Percentiles rank a stretch among this genome's conserved stretches.
phyloP scores from a whole-genome alignment of 1,140 invertebrate species.

The Episyrphus balteatus region DNA sequence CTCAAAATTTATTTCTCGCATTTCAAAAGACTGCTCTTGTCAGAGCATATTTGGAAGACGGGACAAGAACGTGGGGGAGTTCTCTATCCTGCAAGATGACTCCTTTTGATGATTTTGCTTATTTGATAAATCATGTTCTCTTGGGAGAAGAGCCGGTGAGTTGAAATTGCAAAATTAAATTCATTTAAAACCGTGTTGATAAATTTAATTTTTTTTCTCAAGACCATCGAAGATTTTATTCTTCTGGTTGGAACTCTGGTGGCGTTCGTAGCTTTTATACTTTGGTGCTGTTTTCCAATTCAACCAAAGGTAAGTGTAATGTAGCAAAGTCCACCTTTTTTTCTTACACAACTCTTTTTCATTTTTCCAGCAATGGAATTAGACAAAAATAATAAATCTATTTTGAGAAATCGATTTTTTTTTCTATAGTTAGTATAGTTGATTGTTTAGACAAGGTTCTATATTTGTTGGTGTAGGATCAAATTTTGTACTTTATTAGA shows the following conservation, averaged over 20 bases:
- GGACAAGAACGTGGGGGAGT: no score
- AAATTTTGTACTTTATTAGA: no score
- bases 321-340: no score
- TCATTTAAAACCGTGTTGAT: background rate
- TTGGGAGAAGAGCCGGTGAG: slow-evolving; percentile 49
- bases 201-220: background rate
- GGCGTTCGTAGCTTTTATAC: slow-evolving; percentile 49
- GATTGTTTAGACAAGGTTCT: no score
- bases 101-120: slow-evolving; percentile 48
- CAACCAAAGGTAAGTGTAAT: slow-evolving; percentile 40
- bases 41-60: no score
- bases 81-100: slow-evolving; percentile 36
- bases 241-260: slow-evolving; percentile 49
- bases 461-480: no score
- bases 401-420: no score
- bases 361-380: no score
- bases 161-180: slow-evolving; percentile 1
- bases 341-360: background rate
- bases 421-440: no score
- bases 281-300: slow-evolving; percentile 53
- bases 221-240: slow-evolving; percentile 53
- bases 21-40: no score
- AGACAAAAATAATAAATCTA: background rate
- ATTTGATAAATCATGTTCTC: slow-evolving; percentile 46
- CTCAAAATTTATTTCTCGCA: no score